phyloP scores from a whole-genome alignment of 2,888 invertebrate genomes.

The Ennomos fuscantarius region DNA sequence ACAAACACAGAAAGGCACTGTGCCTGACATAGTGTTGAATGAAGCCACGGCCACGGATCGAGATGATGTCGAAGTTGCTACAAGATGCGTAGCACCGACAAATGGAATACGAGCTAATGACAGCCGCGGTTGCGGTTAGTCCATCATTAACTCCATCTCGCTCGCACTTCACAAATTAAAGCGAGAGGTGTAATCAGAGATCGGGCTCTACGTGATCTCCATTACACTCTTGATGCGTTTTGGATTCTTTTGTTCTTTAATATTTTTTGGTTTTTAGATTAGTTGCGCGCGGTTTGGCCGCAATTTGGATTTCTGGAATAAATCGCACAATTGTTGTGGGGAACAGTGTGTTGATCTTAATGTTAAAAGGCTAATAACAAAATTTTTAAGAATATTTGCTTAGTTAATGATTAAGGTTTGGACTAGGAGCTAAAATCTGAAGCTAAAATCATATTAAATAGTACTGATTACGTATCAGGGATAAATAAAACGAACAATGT shows the following conservation, averaged over 20 bases:
- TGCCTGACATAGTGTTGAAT: constrained; percentile 14
- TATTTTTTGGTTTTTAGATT: constrained; percentile 66
- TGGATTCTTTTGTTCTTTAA: constrained; percentile 70
- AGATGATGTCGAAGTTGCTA: constrained; percentile 32
- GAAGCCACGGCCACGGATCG: constrained; percentile 25
- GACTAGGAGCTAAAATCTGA: no score
- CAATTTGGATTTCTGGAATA: constrained; percentile 39
- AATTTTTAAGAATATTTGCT: no score
- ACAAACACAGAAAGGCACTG: background rate
- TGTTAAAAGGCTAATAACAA: no score
- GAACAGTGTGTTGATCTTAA: constrained; percentile 8
- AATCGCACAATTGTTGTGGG: constrained; percentile 34
- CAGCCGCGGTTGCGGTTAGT: constrained; percentile 75
- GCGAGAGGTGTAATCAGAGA: constrained; percentile 71
- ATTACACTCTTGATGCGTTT: constrained; percentile 77
- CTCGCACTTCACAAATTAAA: constrained; percentile 73
- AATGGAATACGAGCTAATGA: constrained; percentile 77
- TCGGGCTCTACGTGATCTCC: constrained; percentile 80
- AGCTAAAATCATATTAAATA: no score
- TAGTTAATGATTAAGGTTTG: no score
- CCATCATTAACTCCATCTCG: constrained; percentile 76
- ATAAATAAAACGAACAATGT: no score
- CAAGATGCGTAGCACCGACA: constrained; percentile 49
- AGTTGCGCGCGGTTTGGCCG: constrained; percentile 64
- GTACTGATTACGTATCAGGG: no score